Percentiles rank a stretch among this genome's conserved stretches.
These are phyloP conservation scores for Bucco capensis DNA, from an alignment of 2,113 vertebrate species.

Conservation along the genomic window DNA sequence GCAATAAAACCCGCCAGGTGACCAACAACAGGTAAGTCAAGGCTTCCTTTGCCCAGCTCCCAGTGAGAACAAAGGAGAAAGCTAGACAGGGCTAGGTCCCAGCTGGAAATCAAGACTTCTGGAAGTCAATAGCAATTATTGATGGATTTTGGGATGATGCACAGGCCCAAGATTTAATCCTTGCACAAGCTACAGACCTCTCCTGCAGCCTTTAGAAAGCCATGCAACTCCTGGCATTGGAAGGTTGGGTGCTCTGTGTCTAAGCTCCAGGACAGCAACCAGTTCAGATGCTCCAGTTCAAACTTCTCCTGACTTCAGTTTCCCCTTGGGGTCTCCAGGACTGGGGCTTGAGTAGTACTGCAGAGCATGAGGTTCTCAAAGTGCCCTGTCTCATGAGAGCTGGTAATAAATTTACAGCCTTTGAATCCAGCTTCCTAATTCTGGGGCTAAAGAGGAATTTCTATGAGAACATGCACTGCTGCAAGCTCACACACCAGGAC, in stretches of 20 bases:
- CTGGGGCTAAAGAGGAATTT: neutral
- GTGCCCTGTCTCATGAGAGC: neutral
- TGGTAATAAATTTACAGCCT: neutral
- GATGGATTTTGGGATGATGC: neutral
- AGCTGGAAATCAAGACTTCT: neutral
- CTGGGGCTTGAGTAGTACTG: neutral
- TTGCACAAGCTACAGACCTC: neutral
- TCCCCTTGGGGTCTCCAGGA: neutral
- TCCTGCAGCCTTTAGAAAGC: neutral
- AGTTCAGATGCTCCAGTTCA: neutral
- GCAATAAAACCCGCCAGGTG: neutral
- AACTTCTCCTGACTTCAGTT: neutral
- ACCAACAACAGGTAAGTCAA: neutral
- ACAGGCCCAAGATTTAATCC: neutral
- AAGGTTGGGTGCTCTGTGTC: accelerated
- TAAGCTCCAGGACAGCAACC: neutral
- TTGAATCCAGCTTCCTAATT: neutral
- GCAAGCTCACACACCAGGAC: neutral
- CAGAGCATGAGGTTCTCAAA: neutral
- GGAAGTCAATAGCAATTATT: neutral
- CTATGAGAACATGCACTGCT: neutral
- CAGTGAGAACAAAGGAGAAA: neutral
- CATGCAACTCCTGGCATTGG: neutral
- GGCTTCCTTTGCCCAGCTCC: neutral
- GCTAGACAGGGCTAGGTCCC: neutral